Base-by-base conservation (phyloP, 1,140 invertebrate species). In the Melanaphis sacchari region DNA sequence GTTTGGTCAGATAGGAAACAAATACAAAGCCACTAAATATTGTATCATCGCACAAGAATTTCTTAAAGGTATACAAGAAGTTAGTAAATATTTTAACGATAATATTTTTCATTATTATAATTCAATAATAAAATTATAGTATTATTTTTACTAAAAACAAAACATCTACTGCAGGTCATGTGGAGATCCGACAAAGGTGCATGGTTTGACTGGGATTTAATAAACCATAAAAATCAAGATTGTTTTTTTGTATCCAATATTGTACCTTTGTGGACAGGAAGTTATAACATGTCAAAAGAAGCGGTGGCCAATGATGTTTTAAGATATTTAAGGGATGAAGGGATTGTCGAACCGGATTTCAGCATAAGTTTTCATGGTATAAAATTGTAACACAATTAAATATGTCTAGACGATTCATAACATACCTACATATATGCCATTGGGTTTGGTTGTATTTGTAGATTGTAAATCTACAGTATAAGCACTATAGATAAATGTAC, bases 191-290 rank as follows among this genome's bases (percentile, higher is more conserved):
- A 96, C 6, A 95, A 96, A 36, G 97, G 97, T 0, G 96, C 96
- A 0, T 98, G 98, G 97, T 96, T 97, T 90, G 98, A 98, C 95
- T 98, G 97, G 94, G 96, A 98, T 84, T 40, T 94, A 22, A 49
- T 93, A 18, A 94, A 94, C 40, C 82, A 94, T 18, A 94, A 94
- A 90, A 85, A 91, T 22, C 94, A 95, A 40, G 96, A 96, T 94
- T 96, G 96, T 94, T 98, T 98, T 94, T 98, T 97, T 94, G 95
- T 97, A 0, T 97, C 97, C 43, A 98, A 98, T 94, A 95, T 97
- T 2, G 96, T 96, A 22, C 98, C 98, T 2, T 95, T 98, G 0
- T 98, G 97, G 96, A 96, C 97, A 4, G 95, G 95, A 94, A 95
- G 96, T 94, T 95, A 96, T 93, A 94, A 95, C 82, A 40, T 1